Evolutionary conservation across 2,113 vertebrate genomes (phyloP), one percentile per base, ranked within the genome.

Genomic region (Ondatra zibethicus): DNA sequence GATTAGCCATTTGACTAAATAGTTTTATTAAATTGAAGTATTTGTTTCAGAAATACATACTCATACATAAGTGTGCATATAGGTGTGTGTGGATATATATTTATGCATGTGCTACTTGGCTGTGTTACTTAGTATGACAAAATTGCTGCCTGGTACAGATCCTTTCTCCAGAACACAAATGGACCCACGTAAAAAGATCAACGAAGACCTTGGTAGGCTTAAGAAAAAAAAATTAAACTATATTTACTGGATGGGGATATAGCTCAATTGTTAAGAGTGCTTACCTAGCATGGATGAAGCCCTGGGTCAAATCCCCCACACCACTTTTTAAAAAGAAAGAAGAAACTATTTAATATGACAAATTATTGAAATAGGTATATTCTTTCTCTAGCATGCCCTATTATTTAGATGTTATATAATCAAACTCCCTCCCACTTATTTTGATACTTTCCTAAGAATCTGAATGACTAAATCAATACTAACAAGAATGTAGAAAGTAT

Each of bases 281-380:
- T 66, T 47, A 45, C 29, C 29, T 66, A 68, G 84, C 29, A 68
- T 47, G 17, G 63, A 68, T 50, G 65, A 68, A 31, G 9, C 16
- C 27, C 61, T 47, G 61, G 39, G 61, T 31, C 65, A 66, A 66
- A 86, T 86, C 39, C 29, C 61, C 63, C 47, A 17, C 23, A 27
- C 17, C 42, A 86, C 42, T 31, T 21, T 33, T 21, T 33, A 66
- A 86, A 86, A 31, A 47, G 50, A 17, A 17, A 55, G n/a, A 21
- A 27, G 25, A 42, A 14, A 36, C 72, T 52, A 78, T 61, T 89
- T 55, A 63, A 82, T 80, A 76, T 29, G n/a, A 91, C 58, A 61
- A 94, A 93, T 21, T 91, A 92, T 47, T 77, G 31, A 80, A 89
- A 89, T 31, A 86, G 39, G 33, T 23, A 93, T 52, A 88, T 73